phyloP scores from a whole-genome alignment of 2,113 vertebrate species.

The Semicossyphus pulcher region DNA sequence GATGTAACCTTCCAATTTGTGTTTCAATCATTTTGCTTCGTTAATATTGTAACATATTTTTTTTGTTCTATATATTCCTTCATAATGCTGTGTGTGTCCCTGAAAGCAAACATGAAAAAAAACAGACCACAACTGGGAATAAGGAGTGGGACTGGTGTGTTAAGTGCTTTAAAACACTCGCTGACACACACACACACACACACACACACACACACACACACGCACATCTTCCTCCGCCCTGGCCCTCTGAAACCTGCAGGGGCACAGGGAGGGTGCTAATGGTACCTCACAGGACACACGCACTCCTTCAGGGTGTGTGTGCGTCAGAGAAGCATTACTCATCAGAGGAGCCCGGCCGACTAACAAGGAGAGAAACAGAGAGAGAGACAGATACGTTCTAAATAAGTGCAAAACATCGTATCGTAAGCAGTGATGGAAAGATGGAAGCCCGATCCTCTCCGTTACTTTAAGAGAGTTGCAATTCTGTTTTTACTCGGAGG shows the following conservation, averaged over 20 bases:
- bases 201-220: constrained; percentile 11
- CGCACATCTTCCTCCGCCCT: not conserved
- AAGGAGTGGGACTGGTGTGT: constrained; percentile 24
- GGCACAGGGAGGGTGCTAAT: constrained; percentile 56
- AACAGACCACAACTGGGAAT: not conserved
- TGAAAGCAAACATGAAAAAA: not conserved
- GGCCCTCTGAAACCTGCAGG: constrained; percentile 31
- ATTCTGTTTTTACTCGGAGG: no score
- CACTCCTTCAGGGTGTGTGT: not conserved
- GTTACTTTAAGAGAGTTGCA: no score
- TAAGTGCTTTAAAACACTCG: constrained; percentile 38
- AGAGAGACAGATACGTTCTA: not conserved
- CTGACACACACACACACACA: not conserved
- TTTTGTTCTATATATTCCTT: not conserved
- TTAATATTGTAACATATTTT: not conserved
- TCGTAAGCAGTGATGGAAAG: no score
- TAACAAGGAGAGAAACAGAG: not conserved
- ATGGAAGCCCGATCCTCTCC: no score
- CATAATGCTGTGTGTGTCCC: not conserved
- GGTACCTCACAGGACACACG: constrained; percentile 21
- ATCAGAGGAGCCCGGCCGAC: not conserved
- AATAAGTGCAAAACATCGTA: no score
- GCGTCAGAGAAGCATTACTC: constrained; percentile 20
- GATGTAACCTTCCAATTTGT: no score
- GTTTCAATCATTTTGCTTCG: no score